phyloP scores from a whole-genome alignment of 2,797 vertebrate species.

The Chelonia mydas region DNA sequence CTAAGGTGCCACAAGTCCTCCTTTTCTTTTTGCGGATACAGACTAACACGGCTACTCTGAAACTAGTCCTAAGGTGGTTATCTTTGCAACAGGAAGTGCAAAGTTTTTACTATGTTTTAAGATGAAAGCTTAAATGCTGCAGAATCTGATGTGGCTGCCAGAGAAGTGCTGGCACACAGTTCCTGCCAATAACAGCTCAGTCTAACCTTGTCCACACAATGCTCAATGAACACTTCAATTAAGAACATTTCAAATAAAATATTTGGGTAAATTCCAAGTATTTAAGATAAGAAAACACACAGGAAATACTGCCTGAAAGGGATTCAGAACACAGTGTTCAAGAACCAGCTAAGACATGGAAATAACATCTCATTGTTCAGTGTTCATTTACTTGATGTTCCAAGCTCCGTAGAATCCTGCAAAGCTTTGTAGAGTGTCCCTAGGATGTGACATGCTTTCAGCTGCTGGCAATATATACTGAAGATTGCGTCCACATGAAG shows the following conservation, averaged over 20 bases:
- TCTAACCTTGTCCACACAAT: not conserved
- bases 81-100: not conserved
- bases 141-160: not conserved
- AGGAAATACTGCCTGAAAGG: not conserved
- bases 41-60: too few relatives aligned
- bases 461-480: not conserved
- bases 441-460: not conserved
- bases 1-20: too few relatives aligned
- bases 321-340: not conserved
- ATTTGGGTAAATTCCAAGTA: not conserved
- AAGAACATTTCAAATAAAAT: not conserved
- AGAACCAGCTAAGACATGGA: not conserved
- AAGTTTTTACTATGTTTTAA: not conserved
- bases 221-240: not conserved
- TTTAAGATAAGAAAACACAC: not conserved
- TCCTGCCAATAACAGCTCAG: not conserved
- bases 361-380: not conserved
- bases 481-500: fast-evolving
- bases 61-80: not conserved
- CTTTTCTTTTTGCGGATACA: too few relatives aligned
- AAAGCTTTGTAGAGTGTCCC: not conserved
- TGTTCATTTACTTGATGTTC: not conserved
- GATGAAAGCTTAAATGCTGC: not conserved
- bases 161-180: not conserved
- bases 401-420: not conserved